Evolutionary conservation across 1,140 invertebrate species (phyloP).

Genomic region (Cydia amplana): DNA sequence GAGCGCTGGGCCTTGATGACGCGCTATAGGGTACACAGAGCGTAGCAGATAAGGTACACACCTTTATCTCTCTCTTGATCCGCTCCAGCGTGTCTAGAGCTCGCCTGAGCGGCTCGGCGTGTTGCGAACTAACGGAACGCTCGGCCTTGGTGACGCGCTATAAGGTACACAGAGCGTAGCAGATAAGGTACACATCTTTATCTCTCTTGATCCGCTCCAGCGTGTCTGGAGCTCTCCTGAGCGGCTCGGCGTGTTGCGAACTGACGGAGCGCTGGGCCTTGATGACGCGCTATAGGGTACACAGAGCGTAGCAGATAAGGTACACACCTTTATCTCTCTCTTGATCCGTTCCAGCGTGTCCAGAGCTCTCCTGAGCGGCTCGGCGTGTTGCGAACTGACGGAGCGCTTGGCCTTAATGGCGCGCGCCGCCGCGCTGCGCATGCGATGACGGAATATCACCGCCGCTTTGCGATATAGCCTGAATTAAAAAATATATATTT

Average conservation of each 20-base stretch:
- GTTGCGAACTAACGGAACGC: not conserved
- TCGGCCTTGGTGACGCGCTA: not conserved
- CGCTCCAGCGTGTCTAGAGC: not conserved
- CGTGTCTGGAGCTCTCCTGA: not conserved
- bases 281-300: constrained; percentile 2
- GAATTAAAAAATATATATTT: not conserved
- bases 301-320: not conserved
- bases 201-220: not conserved
- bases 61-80: not conserved
- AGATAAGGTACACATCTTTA: constrained; percentile 52
- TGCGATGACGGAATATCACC: constrained; percentile 63
- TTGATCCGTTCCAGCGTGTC: constrained; percentile 63
- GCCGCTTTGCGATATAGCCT: constrained; percentile 70
- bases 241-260: not conserved
- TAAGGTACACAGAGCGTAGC: constrained; percentile 12
- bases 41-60: constrained; percentile 1
- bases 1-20: too few relatives aligned
- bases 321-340: constrained; percentile 61
- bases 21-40: constrained; percentile 17
- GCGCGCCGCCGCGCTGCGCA: constrained; percentile 50
- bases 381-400: constrained; percentile 37
- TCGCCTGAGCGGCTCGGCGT: not conserved
- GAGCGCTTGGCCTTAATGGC: constrained; percentile 44
- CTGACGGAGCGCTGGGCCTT: too few relatives aligned
- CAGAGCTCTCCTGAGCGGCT: constrained; percentile 57